Evolutionary conservation across 2,888 invertebrate genomes (phyloP), one percentile per base, ranked within the genome.

Genomic region (Miltochrista miniata): DNA sequence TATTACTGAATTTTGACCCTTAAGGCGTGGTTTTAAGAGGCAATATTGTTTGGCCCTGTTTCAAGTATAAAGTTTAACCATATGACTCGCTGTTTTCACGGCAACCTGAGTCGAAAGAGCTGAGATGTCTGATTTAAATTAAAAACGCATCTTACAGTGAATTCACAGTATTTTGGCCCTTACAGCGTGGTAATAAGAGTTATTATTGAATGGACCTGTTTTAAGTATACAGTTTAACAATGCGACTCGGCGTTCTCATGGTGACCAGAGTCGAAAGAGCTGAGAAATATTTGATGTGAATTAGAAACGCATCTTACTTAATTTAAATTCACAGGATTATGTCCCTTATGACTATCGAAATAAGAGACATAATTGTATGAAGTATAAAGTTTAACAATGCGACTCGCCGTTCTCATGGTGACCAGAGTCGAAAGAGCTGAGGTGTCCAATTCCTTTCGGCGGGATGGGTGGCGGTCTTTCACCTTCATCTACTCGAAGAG

Each of bases 381-480:
- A 29, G 13, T 14, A 51, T 79, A 11, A 31, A 31, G 18, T 31
- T 31, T 75, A 90, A 61, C 89, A 90, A 55, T 90, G 83, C 2
- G 89, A 87, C 68, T 90, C 89, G 14, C 84, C 87, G 61, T 88
- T 88, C 63, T 90, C 91, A 46, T 89, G 90, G 54, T 89, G 89
- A 1, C 88, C 89, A 0, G 88, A 88, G 59, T 90, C 90, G 65
- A 90, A 88, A 72, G 90, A 90, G 76, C 86, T 85, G 64, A 90
- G 79, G 43, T 90, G 90, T 0, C 87, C 87, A 34, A 90, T 79
- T 0, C 90, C 90, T 62, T 91, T 91, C 13, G 91, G 91, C 0
- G 90, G 91, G 48, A 91, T 91, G 13, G 91, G 90, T 0, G 91
- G 91, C 5, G 91, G 90, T 0, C 77, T 84, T 59, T 90, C 90